These are phyloP conservation scores for Malacoraja senta DNA, from an alignment of 2,797 vertebrate species.

Conservation along the genomic window DNA sequence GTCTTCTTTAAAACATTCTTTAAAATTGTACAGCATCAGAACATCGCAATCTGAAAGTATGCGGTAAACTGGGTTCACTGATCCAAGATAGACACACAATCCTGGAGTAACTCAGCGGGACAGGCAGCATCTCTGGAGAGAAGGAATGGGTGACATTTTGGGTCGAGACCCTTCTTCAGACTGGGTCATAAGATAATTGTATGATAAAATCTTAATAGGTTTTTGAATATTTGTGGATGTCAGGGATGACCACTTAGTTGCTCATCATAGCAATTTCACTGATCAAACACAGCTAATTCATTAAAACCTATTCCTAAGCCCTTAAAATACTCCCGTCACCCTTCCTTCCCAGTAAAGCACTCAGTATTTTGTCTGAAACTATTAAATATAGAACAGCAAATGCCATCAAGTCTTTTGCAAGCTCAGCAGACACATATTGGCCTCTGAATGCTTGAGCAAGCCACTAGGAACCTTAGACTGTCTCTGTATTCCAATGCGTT, in stretches of 20 bases:
- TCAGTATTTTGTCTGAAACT: neutral
- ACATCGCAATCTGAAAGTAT: neutral
- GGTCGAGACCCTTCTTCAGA: too few species aligned
- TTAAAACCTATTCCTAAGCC: neutral
- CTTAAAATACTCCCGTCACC: neutral
- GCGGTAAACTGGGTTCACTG: neutral
- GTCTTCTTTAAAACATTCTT: neutral
- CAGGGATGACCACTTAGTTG: too few species aligned
- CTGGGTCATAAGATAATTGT: too few species aligned
- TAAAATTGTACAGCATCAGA: neutral
- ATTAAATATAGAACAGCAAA: neutral
- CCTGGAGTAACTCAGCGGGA: too few species aligned
- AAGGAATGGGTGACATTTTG: too few species aligned
- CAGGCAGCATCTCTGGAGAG: too few species aligned
- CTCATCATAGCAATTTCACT: too few species aligned
- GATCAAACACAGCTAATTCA: neutral
- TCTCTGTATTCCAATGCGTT: neutral
- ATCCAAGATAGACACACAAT: neutral
- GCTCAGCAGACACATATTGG: neutral
- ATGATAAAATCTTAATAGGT: too few species aligned
- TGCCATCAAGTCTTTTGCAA: neutral
- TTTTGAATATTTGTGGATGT: too few species aligned
- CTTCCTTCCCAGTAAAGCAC: neutral
- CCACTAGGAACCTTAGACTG: neutral
- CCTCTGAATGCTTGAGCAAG: neutral